Percentiles rank a stretch among this genome's conserved stretches.
phyloP scores from a whole-genome alignment of 2,113 vertebrate genomes.

The Proteles cristata region DNA sequence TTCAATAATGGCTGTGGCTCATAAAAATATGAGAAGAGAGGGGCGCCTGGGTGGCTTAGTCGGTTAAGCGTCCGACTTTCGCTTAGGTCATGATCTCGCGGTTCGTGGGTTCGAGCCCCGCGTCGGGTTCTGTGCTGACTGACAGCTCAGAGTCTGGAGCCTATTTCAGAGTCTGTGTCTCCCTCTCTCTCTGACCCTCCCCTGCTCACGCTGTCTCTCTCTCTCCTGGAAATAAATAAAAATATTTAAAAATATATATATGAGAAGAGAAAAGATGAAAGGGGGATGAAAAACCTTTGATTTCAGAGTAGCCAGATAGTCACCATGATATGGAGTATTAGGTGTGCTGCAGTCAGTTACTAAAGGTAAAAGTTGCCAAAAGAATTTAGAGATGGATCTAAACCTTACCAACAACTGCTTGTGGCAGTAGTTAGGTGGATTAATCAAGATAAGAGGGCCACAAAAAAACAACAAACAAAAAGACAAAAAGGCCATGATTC shows the following conservation, averaged over 20 bases:
- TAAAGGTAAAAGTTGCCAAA: background rate
- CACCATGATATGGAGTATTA: background rate
- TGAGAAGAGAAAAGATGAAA: background rate
- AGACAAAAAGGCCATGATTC: background rate
- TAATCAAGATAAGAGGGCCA: background rate
- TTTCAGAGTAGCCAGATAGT: background rate
- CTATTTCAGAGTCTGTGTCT: too few species aligned
- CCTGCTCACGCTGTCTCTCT: too few species aligned
- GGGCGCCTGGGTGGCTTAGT: too few species aligned
- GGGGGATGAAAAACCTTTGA: background rate
- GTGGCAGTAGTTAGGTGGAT: background rate
- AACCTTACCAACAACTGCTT: background rate
- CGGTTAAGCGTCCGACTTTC: too few species aligned
- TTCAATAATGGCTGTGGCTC: background rate
- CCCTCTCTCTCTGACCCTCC: too few species aligned
- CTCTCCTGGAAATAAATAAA: too few species aligned
- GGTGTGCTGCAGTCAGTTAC: background rate
- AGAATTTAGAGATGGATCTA: background rate
- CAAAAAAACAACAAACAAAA: background rate
- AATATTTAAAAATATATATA: too few species aligned
- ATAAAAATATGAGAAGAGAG: background rate
- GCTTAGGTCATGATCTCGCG: too few species aligned
- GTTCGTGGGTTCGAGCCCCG: too few species aligned
- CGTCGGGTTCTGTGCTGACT: too few species aligned
- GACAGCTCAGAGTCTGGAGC: too few species aligned